Conservation (phyloP, 2,888 invertebrate species). For the Trilocha varians region DNA sequence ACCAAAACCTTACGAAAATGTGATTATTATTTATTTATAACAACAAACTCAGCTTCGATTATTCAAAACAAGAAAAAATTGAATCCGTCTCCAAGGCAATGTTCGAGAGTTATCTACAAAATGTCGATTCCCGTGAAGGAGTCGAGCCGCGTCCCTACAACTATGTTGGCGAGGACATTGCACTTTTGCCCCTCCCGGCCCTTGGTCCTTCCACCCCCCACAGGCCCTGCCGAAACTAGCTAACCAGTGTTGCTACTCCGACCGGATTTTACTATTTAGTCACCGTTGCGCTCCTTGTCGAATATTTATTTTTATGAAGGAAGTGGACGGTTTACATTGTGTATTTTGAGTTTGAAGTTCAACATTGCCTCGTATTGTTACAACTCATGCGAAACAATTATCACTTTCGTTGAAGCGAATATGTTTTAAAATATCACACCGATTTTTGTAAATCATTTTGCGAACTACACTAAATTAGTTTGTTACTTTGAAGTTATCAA, state of each 20-base stretch:
- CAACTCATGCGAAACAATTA: too few species aligned
- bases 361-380: too few species aligned
- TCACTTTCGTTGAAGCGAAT: too few species aligned
- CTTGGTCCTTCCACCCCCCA: constrained; percentile 51
- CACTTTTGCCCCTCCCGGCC: constrained; percentile 49
- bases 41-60: neutral
- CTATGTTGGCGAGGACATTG: constrained; percentile 71
- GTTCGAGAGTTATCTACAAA: neutral
- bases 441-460: too few species aligned
- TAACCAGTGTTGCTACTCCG: constrained; percentile 48
- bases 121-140: constrained; percentile 11
- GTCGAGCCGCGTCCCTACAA: constrained; percentile 50
- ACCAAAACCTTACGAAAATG: neutral
- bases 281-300: constrained; percentile 25
- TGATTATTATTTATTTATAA: neutral
- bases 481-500: too few species aligned
- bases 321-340: constrained; percentile 14
- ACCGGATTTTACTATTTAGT: constrained; percentile 67
- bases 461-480: too few species aligned
- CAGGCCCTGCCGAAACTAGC: constrained; percentile 59
- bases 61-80: neutral
- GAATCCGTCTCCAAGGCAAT: neutral
- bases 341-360: neutral
- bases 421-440: too few species aligned
- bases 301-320: constrained; percentile 30